Conservation (phyloP, 2,888 invertebrate species). For the Geophilus truncorum region DNA sequence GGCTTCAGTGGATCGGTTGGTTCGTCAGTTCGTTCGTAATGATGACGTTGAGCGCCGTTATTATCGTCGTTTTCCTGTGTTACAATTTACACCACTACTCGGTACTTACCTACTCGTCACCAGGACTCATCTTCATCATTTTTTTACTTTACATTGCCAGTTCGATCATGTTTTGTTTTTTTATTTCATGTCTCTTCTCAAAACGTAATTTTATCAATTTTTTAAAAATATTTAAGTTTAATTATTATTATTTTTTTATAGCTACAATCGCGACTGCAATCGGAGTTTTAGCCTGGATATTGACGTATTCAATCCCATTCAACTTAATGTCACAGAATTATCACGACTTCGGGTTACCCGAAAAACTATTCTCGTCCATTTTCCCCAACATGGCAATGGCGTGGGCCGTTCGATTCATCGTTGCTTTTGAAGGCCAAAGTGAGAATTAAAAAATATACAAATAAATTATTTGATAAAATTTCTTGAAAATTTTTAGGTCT, state of each 20-base stretch:
- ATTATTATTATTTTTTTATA: neutral
- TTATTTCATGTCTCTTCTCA: conserved; percentile 26
- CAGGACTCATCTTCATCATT: neutral
- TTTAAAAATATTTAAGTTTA: neutral
- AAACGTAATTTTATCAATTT: neutral
- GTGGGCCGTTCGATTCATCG: conserved; percentile 43
- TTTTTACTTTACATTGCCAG: conserved; percentile 3
- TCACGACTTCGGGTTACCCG: conserved; percentile 38
- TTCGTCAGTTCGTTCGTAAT: conserved; percentile 25
- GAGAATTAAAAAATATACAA: neutral
- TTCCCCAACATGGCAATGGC: conserved; percentile 44
- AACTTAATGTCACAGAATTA: conserved; percentile 40
- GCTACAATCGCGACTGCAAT: conserved; percentile 43
- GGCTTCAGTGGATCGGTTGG: conserved; percentile 33
- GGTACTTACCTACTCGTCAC: neutral
- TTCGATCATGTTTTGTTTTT: conserved; percentile 27
- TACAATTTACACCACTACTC: neutral
- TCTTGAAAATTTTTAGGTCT: too few relatives aligned
- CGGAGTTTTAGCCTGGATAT: conserved; percentile 43
- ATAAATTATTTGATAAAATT: too few relatives aligned
- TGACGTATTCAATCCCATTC: conserved; percentile 41
- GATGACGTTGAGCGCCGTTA: conserved; percentile 6
- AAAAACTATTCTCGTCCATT: conserved; percentile 41
- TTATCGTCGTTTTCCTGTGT: conserved; percentile 25
- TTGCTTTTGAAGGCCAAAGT: conserved; percentile 41